phyloP scores from a whole-genome alignment of 1,140 invertebrate species.

The Habropoda laboriosa region DNA sequence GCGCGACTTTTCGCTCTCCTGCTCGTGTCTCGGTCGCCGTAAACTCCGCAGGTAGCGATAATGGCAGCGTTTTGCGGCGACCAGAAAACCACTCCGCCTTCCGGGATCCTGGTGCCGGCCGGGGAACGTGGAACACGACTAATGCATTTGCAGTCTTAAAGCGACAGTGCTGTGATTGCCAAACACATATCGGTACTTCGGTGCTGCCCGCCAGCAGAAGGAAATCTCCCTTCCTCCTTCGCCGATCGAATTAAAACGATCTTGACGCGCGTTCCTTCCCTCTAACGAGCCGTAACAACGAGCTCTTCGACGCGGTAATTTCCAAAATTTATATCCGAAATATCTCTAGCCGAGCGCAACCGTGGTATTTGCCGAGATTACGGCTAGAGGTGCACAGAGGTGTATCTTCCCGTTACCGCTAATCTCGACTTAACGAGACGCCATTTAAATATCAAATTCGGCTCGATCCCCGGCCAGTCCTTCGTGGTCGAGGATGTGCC shows the following conservation, averaged over 20 bases:
- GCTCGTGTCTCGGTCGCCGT: constrained; percentile 30
- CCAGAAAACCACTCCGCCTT: constrained; percentile 63
- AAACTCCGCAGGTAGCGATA: constrained; percentile 60
- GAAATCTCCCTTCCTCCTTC: constrained; percentile 24
- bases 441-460: constrained; percentile 59
- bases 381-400: background rate
- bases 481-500: constrained; percentile 11
- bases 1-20: constrained; percentile 12
- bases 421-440: constrained; percentile 52
- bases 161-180: constrained; percentile 60
- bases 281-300: background rate
- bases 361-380: constrained; percentile 12
- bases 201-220: background rate
- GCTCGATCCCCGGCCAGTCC: background rate
- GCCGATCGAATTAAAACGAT: constrained; percentile 7
- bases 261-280: background rate
- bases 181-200: constrained; percentile 60
- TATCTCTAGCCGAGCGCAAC: background rate
- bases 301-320: background rate
- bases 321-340: background rate
- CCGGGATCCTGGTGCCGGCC: constrained; percentile 61
- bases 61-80: constrained; percentile 67
- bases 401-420: constrained; percentile 10
- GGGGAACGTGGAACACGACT: constrained; percentile 62
- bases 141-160: constrained; percentile 65